These are phyloP conservation scores for Eidolon dupreanum DNA, from an alignment of 2,797 vertebrate genomes.

Conservation along the genomic window DNA sequence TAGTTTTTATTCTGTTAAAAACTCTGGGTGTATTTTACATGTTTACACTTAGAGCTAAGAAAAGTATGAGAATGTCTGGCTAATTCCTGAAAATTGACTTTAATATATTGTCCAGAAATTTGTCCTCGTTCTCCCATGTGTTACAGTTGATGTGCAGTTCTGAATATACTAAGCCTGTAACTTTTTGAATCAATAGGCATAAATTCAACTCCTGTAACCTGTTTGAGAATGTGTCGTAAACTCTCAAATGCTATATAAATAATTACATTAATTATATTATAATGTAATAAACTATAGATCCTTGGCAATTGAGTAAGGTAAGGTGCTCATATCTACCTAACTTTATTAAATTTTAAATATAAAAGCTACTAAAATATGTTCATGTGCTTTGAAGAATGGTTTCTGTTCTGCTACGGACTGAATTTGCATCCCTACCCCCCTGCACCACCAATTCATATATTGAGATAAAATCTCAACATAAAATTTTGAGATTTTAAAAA, in stretches of 20 bases:
- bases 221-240: neutral
- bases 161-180: neutral
- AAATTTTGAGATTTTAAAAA: no score
- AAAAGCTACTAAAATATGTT: neutral
- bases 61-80: neutral
- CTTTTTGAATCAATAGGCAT: neutral
- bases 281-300: neutral
- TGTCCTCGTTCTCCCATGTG: neutral
- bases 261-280: neutral
- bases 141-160: neutral
- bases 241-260: neutral
- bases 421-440: neutral
- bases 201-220: neutral
- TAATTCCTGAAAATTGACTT: constrained; percentile 13
- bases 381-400: neutral
- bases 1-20: neutral
- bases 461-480: neutral
- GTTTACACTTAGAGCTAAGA: neutral
- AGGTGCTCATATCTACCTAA: neutral
- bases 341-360: neutral
- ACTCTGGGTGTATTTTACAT: neutral
- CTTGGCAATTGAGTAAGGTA: neutral
- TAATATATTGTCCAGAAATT: neutral
- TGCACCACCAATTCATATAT: neutral
- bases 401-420: neutral